Evolutionary conservation across 2,888 invertebrate genomes (phyloP).

Genomic region (Nasonia oneida): DNA sequence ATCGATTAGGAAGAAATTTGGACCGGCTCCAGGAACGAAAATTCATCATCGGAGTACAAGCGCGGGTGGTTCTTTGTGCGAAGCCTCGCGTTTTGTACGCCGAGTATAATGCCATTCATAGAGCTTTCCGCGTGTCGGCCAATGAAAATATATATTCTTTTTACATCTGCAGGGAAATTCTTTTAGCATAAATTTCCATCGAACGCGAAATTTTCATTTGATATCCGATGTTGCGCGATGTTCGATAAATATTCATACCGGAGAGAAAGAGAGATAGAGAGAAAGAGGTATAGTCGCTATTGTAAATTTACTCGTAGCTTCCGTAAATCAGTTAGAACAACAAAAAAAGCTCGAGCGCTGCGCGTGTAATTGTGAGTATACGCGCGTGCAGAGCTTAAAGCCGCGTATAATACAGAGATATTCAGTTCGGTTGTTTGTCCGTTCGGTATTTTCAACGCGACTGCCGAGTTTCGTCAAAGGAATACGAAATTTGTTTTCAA

Average conservation of each 20-base stretch:
- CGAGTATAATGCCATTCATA: neutral
- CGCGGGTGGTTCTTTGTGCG: too few relatives aligned
- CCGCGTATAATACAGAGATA: neutral
- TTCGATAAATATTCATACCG: slow-evolving; percentile 35
- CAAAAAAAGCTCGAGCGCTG: neutral
- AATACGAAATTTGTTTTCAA: too few relatives aligned
- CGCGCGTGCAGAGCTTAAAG: neutral
- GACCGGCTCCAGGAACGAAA: too few relatives aligned
- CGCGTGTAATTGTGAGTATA: too few relatives aligned
- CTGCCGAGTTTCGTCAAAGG: too few relatives aligned
- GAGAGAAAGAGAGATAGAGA: too few relatives aligned
- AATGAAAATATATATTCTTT: slow-evolving; percentile 15
- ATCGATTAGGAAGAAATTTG: neutral
- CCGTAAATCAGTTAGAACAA: slow-evolving; percentile 22
- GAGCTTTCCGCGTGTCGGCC: neutral
- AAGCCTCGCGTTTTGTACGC: neutral
- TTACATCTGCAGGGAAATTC: neutral
- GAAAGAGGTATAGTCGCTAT: neutral
- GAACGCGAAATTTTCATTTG: slow-evolving; percentile 22
- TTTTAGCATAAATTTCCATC: slow-evolving; percentile 35
- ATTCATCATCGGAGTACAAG: too few relatives aligned
- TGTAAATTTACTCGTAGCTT: slow-evolving; percentile 12
- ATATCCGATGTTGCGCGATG: slow-evolving; percentile 20
- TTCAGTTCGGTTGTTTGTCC: neutral
- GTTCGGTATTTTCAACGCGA: too few relatives aligned